These are phyloP conservation scores for Meandrusa payeni DNA, from an alignment of 2,888 invertebrate genomes.

Conservation along the genomic window DNA sequence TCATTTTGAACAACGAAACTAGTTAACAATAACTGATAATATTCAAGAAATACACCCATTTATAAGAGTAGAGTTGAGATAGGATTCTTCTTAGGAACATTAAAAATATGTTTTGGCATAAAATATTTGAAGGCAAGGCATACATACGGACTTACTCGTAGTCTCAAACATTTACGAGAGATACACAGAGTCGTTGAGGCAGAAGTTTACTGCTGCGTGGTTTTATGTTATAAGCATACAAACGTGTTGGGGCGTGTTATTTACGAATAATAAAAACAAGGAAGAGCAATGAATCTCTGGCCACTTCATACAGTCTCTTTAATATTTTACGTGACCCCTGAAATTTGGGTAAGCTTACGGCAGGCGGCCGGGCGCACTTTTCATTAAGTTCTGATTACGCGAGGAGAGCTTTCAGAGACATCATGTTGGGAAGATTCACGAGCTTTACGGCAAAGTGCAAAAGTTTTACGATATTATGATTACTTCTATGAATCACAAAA, in stretches of 20 bases:
- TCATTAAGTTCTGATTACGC: slow-evolving; percentile 79
- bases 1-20: too few relatives aligned
- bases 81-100: slow-evolving; percentile 12
- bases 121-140: slow-evolving; percentile 29
- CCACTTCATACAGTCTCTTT: slow-evolving; percentile 77
- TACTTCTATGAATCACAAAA: slow-evolving; percentile 71
- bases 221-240: slow-evolving; percentile 74
- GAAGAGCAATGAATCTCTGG: slow-evolving; percentile 77
- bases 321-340: slow-evolving; percentile 81
- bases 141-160: slow-evolving; percentile 41
- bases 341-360: slow-evolving; percentile 62
- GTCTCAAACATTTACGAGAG: slow-evolving; percentile 63
- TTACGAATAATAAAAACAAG: slow-evolving; percentile 80
- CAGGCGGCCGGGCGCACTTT: slow-evolving; percentile 68
- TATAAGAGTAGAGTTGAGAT: slow-evolving; percentile 1
- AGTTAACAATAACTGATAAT: too few relatives aligned
- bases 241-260: slow-evolving; percentile 67
- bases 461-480: slow-evolving; percentile 79
- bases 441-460: slow-evolving; percentile 73
- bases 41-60: too few relatives aligned
- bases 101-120: slow-evolving; percentile 24
- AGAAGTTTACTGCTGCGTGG: slow-evolving; percentile 63
- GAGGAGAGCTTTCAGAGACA: slow-evolving; percentile 59
- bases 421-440: slow-evolving; percentile 58
- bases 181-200: slow-evolving; percentile 48